Percentiles rank a stretch among this genome's conserved stretches.
Conservation (phyloP, 2,888 invertebrate genomes). For the Meteorus colon region DNA sequence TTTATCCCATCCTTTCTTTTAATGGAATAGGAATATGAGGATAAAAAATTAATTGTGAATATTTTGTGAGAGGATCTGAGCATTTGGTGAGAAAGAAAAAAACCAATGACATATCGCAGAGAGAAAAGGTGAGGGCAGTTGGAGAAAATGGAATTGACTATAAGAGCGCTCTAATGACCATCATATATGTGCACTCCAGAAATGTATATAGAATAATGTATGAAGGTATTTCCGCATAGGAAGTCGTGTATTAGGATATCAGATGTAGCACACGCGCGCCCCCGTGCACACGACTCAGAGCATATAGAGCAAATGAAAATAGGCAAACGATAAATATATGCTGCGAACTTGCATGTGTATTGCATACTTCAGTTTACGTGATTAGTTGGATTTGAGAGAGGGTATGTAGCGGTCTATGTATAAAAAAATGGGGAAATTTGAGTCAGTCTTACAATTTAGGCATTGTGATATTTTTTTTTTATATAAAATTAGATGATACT, state of each 20-base stretch:
- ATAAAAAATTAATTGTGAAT: too few relatives aligned
- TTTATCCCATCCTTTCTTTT: background rate
- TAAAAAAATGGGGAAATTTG: background rate
- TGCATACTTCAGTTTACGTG: conserved; percentile 53
- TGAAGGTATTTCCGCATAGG: conserved; percentile 72
- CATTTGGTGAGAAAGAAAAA: conserved; percentile 66
- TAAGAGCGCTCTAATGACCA: background rate
- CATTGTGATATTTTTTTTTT: background rate
- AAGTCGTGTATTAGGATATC: conserved; percentile 73
- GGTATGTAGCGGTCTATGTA: background rate
- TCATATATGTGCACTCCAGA: conserved; percentile 44
- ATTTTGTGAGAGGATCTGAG: conserved; percentile 33
- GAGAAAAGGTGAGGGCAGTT: conserved; percentile 29
- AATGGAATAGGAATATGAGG: too few relatives aligned
- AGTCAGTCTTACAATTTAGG: background rate
- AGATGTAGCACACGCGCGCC: conserved; percentile 72
- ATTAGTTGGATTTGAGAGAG: conserved; percentile 54
- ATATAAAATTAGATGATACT: too few relatives aligned
- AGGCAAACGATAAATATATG: conserved; percentile 51
- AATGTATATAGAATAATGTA: conserved; percentile 67
- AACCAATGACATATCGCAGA: conserved; percentile 54
- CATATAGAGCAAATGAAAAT: conserved; percentile 53
- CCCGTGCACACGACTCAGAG: conserved; percentile 52
- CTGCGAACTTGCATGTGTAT: background rate
- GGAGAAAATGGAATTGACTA: background rate